Evolutionary conservation across 1,140 invertebrate genomes (phyloP), one percentile per base, ranked within the genome.

Genomic region (Heterodera schachtii): DNA sequence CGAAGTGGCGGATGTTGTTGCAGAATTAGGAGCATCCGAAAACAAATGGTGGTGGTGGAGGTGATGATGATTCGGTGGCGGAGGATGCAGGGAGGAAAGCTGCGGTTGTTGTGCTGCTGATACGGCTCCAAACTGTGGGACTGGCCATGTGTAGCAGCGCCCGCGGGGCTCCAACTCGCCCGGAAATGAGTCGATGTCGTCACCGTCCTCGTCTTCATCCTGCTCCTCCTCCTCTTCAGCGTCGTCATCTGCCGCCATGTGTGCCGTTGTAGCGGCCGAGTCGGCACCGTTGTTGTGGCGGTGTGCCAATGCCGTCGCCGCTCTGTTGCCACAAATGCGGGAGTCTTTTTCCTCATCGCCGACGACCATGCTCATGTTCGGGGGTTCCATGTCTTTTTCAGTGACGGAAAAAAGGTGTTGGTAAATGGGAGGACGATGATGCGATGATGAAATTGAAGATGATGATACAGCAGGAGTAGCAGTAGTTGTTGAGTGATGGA

Each of bases 91-190:
- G 13, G 77, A 8, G 69, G 31, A 49, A 11, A 75, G 5, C 71
- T 2, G 43, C 31, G n/a, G 8, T 19, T 2, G 73, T 3, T 60
- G 74, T 44, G 52, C 44, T 76, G 75, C 43, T 76, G 75, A 73
- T 79, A 60, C 46, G 21, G 52, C 46, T 13, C 83, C 21, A 31
- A 41, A 21, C 43, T 52, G 73, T 82, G 81, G 46, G 57, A 77
- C 41, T 84, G 87, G 87, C 87, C 87, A 88, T 16, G 87, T 88
- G 71, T 85, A 82, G 71, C 87, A 88, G 16, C 87, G 85, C 3
- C 74, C 82, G 21, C 87, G 83, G 16, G 84, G 77, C 82, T 89
- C 85, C 69, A 71, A n/a, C 7, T 84, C 79, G 44, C 21, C 80
- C 43, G 81, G 74, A 47, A 88, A 83, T 64, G 83, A 81, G 80